Percentiles rank a stretch among this genome's conserved stretches.
These are phyloP conservation scores for Gallinago paraguaiae DNA, from an alignment of 2,113 vertebrate species.

Conservation along the genomic window DNA sequence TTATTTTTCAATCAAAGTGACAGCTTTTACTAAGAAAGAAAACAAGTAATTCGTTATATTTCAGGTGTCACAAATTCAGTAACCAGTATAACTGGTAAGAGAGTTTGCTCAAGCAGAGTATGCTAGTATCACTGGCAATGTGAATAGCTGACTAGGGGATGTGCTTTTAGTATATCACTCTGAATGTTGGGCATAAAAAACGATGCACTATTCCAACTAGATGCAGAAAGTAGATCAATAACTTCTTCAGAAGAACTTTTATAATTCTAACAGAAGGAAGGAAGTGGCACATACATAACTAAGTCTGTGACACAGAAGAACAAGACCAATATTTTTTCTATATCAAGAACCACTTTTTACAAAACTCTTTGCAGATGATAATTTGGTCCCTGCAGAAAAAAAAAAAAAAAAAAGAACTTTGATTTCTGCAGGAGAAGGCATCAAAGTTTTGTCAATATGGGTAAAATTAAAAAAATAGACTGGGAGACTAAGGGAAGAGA, in stretches of 20 bases:
- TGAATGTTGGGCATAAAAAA: background rate
- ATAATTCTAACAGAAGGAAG: background rate
- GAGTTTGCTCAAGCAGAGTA: background rate
- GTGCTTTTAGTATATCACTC: background rate
- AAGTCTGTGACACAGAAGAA: background rate
- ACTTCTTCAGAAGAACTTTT: background rate
- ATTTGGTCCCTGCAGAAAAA: background rate
- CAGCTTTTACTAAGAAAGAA: background rate
- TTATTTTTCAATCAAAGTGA: background rate
- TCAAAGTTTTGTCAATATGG: background rate
- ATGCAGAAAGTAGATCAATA: background rate
- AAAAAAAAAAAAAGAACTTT: no score
- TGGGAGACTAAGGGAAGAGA: background rate
- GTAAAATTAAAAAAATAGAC: background rate
- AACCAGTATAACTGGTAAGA: background rate
- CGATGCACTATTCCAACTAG: fast-evolving
- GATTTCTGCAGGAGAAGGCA: background rate
- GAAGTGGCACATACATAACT: background rate
- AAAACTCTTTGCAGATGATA: background rate
- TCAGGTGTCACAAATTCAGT: background rate
- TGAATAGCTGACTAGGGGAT: background rate
- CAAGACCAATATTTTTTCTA: background rate
- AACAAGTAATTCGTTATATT: background rate
- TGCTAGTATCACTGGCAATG: background rate
- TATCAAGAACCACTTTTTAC: background rate